Percentiles rank a stretch among this genome's conserved stretches.
phyloP scores from a whole-genome alignment of 2,113 vertebrate genomes.

The Sorex fumeus region DNA sequence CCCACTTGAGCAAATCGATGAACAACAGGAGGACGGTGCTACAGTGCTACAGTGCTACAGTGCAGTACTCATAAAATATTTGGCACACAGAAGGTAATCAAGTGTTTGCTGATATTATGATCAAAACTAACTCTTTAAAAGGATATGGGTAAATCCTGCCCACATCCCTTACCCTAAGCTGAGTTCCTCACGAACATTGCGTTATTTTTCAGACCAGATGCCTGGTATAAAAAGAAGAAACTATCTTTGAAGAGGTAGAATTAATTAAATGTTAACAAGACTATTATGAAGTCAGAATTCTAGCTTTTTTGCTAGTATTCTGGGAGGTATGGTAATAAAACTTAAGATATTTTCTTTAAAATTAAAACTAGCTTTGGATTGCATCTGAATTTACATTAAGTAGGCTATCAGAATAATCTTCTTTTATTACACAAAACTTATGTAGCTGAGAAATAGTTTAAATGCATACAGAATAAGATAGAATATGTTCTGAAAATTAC shows the following conservation, averaged over 20 bases:
- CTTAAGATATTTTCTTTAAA: conserved; percentile 57
- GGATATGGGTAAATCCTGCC: neutral
- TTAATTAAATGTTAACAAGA: conserved; percentile 74
- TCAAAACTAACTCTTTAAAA: conserved; percentile 28
- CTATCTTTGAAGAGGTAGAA: conserved; percentile 53
- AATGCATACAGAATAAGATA: conserved; percentile 73
- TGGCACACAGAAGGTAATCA: neutral
- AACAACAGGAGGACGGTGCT: too few species aligned
- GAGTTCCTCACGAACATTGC: neutral
- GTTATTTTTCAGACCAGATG: conserved; percentile 23
- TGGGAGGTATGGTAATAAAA: conserved; percentile 69
- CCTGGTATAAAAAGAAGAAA: neutral
- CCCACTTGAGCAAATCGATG: too few species aligned
- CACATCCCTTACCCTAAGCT: neutral
- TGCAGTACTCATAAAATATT: neutral
- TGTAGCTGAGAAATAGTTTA: conserved; percentile 69
- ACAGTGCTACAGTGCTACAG: too few species aligned
- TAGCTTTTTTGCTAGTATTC: conserved; percentile 72
- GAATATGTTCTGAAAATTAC: conserved; percentile 73
- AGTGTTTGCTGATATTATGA: neutral
- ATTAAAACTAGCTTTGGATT: conserved; percentile 49
- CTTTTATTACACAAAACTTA: conserved; percentile 74
- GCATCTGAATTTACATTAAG: conserved; percentile 76
- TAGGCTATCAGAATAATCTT: conserved; percentile 60
- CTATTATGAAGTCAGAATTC: conserved; percentile 50